A percentile compares a stretch with the other conserved stretches of the same genome.
phyloP scores from a whole-genome alignment of 2,113 vertebrate species.

The Odontophorus gujanensis region DNA sequence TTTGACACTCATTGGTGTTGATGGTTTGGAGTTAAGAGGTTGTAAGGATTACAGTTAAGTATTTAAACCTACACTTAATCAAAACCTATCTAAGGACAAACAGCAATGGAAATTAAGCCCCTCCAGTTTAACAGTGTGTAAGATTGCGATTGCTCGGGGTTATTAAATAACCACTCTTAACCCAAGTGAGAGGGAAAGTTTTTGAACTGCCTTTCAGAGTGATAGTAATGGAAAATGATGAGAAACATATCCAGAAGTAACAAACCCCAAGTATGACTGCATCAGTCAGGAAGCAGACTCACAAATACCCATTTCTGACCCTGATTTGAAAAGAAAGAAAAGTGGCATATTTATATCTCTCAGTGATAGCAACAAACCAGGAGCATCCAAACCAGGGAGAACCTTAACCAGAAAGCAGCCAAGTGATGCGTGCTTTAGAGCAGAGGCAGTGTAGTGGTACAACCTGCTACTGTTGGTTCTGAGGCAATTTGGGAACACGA shows the following conservation, averaged over 20 bases:
- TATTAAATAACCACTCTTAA: background rate
- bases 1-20: background rate
- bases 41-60: background rate
- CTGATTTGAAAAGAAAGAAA: background rate
- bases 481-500: background rate
- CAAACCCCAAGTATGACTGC: background rate
- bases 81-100: background rate
- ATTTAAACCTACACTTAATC: background rate
- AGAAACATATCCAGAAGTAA: background rate
- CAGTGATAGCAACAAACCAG: background rate
- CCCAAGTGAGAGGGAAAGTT: background rate
- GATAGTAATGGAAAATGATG: background rate
- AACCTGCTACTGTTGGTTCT: background rate
- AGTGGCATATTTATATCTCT: background rate
- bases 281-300: background rate
- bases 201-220: background rate
- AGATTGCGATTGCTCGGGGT: background rate
- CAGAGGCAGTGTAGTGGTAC: background rate
- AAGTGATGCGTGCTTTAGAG: background rate
- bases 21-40: background rate
- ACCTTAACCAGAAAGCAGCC: background rate
- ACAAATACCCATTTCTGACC: background rate
- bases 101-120: background rate
- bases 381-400: background rate
- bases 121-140: background rate